Percentiles rank a stretch among this genome's conserved stretches.
phyloP scores from a whole-genome alignment of 2,113 vertebrate species.

The Rhineura floridana region DNA sequence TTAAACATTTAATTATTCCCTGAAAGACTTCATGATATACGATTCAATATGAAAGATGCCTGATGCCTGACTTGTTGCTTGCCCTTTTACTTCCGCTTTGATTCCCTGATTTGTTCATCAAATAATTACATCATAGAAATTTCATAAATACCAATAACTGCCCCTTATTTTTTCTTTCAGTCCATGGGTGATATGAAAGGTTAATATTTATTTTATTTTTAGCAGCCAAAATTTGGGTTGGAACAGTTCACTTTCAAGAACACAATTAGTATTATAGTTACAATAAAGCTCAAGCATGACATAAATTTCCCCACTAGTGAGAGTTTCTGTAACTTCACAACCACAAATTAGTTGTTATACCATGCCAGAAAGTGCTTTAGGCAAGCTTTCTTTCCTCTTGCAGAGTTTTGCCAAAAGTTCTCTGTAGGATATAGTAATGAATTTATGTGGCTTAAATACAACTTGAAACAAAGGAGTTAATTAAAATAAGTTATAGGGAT shows the following conservation, averaged over 20 bases:
- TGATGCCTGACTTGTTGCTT: background rate
- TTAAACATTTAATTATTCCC: background rate
- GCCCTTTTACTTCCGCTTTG: background rate
- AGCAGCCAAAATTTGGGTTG: background rate
- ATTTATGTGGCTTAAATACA: conserved; percentile 35
- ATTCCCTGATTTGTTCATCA: conserved; percentile 36
- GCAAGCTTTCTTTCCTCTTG: conserved; percentile 17
- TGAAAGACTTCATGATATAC: background rate
- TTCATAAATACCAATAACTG: conserved; percentile 14
- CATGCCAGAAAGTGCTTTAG: conserved; percentile 28
- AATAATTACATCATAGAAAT: conserved; percentile 30
- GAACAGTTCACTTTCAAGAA: conserved; percentile 29
- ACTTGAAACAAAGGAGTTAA: conserved; percentile 23
- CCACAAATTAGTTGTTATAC: conserved; percentile 22
- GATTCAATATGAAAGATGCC: conserved; percentile 29
- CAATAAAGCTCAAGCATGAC: conserved; percentile 18
- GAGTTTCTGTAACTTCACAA: conserved; percentile 20
- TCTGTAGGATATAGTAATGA: conserved; percentile 19
- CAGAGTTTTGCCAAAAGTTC: conserved; percentile 26
- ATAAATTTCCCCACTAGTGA: background rate
- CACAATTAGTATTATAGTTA: background rate
- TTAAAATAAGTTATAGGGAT: conserved; percentile 16
- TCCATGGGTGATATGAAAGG: conserved; percentile 18
- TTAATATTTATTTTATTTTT: conserved; percentile 18
- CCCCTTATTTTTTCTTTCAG: background rate